These are phyloP conservation scores for Halcyon malimbica DNA, from an alignment of 2,113 vertebrate genomes.

Conservation along the genomic window DNA sequence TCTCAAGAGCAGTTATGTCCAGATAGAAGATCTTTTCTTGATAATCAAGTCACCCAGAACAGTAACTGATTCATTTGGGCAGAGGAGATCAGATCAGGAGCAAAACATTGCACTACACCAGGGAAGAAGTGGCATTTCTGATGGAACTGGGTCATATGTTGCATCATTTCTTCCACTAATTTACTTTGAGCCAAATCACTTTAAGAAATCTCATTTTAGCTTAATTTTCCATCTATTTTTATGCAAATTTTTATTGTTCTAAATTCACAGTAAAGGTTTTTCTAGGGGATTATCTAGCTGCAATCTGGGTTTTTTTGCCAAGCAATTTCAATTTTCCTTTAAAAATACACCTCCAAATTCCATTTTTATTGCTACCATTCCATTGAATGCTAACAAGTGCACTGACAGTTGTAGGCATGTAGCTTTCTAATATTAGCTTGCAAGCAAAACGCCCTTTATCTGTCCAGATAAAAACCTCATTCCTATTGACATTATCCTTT, in stretches of 20 bases:
- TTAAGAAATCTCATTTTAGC: neutral
- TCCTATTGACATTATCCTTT: neutral
- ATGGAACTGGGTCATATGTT: neutral
- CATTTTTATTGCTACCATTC: neutral
- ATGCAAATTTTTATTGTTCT: neutral
- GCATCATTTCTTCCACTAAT: neutral
- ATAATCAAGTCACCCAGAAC: neutral
- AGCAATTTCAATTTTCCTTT: neutral
- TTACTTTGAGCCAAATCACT: neutral
- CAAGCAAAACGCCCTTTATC: neutral
- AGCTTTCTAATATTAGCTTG: neutral
- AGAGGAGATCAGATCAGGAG: neutral
- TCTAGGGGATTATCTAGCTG: neutral
- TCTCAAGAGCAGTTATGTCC: neutral
- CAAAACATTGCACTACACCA: neutral
- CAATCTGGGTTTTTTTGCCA: neutral
- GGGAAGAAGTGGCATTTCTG: neutral
- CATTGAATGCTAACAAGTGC: neutral
- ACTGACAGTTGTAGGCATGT: neutral
- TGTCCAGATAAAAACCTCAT: neutral
- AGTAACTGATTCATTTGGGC: neutral
- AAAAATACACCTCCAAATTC: neutral
- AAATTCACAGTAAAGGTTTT: neutral
- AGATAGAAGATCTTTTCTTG: neutral
- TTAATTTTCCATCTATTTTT: neutral